Evolutionary conservation across 2,797 vertebrate genomes (phyloP).

Genomic region (Pangasius djambal): DNA sequence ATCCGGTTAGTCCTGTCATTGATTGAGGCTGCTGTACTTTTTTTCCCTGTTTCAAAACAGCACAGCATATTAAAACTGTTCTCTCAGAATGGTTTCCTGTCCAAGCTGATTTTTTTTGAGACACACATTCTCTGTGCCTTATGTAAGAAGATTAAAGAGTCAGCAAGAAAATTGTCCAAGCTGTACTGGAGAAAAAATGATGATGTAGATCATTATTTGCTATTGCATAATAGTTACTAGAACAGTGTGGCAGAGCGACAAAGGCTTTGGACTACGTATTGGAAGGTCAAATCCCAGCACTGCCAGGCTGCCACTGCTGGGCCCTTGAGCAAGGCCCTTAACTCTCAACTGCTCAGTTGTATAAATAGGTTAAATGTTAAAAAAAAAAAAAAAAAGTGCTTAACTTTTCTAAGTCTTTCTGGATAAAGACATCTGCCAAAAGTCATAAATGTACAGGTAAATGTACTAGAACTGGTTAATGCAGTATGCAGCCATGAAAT

Average conservation of each 20-base stretch:
- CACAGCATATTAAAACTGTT: neutral
- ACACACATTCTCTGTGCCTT: neutral
- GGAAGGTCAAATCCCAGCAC: neutral
- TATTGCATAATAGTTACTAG: too few relatives aligned
- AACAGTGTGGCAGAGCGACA: too few relatives aligned
- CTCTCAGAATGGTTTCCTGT: constrained; percentile 18
- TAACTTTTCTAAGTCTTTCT: neutral
- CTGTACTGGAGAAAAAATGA: neutral
- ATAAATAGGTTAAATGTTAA: neutral
- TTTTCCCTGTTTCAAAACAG: neutral
- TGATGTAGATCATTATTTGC: too few relatives aligned
- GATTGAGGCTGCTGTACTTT: neutral
- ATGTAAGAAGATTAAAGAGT: neutral
- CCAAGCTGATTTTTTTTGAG: neutral
- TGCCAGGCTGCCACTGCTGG: too few relatives aligned
- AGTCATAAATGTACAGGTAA: neutral
- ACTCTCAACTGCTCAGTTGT: neutral
- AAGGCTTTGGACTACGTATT: too few relatives aligned
- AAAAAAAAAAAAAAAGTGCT: too few relatives aligned
- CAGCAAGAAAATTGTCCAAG: neutral
- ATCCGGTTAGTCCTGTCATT: constrained; percentile 16
- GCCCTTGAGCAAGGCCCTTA: neutral
- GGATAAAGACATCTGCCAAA: neutral
- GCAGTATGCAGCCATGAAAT: neutral
- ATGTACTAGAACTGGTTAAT: neutral